phyloP scores from a whole-genome alignment of 2,113 vertebrate genomes.

The Rhabdomys dilectus region DNA sequence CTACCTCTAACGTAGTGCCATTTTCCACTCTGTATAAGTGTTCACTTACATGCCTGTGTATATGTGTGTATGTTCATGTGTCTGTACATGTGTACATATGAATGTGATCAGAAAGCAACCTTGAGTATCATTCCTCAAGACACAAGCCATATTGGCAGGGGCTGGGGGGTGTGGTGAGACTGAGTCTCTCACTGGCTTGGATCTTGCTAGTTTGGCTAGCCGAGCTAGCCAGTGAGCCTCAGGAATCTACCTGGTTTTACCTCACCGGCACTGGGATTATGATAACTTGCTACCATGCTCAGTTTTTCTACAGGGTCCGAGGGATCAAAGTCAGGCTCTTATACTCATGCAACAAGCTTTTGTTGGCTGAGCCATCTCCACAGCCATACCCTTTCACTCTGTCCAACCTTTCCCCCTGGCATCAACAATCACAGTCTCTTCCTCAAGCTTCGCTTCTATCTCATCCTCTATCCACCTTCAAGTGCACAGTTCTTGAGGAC shows the following conservation, averaged over 20 bases:
- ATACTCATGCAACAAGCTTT: neutral
- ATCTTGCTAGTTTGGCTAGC: neutral
- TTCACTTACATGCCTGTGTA: neutral
- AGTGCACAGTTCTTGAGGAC: accelerated
- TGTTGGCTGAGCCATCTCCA: no score
- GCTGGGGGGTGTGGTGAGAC: neutral
- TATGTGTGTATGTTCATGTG: neutral
- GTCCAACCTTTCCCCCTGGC: neutral
- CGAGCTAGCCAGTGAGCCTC: neutral
- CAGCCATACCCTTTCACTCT: accelerated
- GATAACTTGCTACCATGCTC: neutral
- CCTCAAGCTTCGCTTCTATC: neutral
- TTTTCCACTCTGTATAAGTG: accelerated
- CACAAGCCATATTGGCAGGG: neutral
- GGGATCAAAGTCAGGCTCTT: neutral
- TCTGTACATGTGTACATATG: no score
- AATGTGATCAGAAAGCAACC: neutral
- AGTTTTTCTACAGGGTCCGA: neutral
- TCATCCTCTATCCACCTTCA: no score
- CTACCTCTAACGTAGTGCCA: neutral
- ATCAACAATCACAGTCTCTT: neutral
- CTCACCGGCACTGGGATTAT: neutral
- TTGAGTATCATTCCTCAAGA: neutral
- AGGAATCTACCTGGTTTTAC: neutral
- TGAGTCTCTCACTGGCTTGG: neutral